Percentiles rank a stretch among this genome's conserved stretches.
Evolutionary conservation across 2,888 invertebrate species (phyloP).

Genomic region (Eupeodes luniger): DNA sequence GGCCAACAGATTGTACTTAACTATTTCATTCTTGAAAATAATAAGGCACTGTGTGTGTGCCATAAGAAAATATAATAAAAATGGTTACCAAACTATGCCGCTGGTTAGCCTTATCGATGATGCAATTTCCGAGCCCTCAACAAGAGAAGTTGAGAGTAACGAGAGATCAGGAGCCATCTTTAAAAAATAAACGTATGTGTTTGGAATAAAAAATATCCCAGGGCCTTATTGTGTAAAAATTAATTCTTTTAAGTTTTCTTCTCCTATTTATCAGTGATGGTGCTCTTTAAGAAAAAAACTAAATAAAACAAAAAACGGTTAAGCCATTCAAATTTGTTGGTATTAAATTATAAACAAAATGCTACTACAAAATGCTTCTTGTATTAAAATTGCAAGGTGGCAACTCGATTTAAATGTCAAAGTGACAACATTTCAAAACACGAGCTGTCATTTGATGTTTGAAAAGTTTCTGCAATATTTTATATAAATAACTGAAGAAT

Average conservation of each 20-base stretch:
- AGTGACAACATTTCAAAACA: not conserved
- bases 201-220: constrained; percentile 26
- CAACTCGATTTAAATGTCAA: constrained; percentile 22
- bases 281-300: constrained; percentile 51
- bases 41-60: constrained; percentile 65
- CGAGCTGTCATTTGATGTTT: not conserved
- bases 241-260: constrained; percentile 28
- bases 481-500: constrained; percentile 25
- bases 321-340: constrained; percentile 18
- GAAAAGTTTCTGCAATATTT: constrained; percentile 6
- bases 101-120: constrained; percentile 57
- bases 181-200: not conserved
- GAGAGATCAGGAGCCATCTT: constrained; percentile 66
- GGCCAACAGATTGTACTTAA: too few species aligned
- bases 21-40: too few species aligned
- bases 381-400: constrained; percentile 3
- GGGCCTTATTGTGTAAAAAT: constrained; percentile 64
- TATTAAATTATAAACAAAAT: constrained; percentile 17
- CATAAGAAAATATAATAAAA: constrained; percentile 44
- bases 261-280: constrained; percentile 56
- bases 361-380: constrained; percentile 25
- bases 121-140: constrained; percentile 72
- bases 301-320: constrained; percentile 25
- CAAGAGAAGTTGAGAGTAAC: constrained; percentile 62
- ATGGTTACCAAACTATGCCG: constrained; percentile 51